Base-by-base conservation (phyloP, 2,113 vertebrate genomes). In the Anhinga anhinga region DNA sequence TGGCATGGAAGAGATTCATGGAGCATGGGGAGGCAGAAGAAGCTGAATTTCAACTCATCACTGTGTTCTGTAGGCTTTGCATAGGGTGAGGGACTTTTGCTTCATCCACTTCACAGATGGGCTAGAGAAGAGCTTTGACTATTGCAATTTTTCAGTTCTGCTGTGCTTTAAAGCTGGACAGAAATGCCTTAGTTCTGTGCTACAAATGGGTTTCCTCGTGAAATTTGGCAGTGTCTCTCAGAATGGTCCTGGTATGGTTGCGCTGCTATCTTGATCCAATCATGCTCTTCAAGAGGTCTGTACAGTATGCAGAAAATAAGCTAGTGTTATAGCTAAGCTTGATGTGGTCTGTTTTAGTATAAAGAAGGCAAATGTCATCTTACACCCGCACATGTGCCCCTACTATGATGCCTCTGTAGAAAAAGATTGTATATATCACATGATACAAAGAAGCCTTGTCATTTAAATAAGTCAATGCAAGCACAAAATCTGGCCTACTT, bases 341-440 rank as follows among this genome's bases (percentile, higher is more conserved):
- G 23, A 21, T 56, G 49, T 30, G 18, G 10, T 61, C 79, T 82
- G 34, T 67, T 88, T 79, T 61, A 23, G 21, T 86, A 17, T 56
- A 72, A 80, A 58, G 42, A 53, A 79, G 32, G 29, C 12, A 2
- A 85, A 71, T 82, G 56, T 90, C 13, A 10, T 88, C 78, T 82
- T 47, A 40, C 22, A 32, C 47, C 10, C 1, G 2, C n/a, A 15
- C 2, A 1, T 10, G 4, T 70, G 16, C 70, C 61, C 13, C 47
- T 87, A 11, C 44, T 49, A 8, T 34, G 20, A 29, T 82, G 27
- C 9, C 49, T 81, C 72, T 38, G 6, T 74, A 73, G 69, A 36
- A 93, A 78, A 86, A 40, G 42, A 38, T 13, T 8, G 22, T 76
- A 9, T 52, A 50, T 11, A 12, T 91, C 69, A 52, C 1, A 0